These are phyloP conservation scores for Oceanodroma tethys DNA, from an alignment of 2,113 vertebrate genomes.

Conservation along the genomic window DNA sequence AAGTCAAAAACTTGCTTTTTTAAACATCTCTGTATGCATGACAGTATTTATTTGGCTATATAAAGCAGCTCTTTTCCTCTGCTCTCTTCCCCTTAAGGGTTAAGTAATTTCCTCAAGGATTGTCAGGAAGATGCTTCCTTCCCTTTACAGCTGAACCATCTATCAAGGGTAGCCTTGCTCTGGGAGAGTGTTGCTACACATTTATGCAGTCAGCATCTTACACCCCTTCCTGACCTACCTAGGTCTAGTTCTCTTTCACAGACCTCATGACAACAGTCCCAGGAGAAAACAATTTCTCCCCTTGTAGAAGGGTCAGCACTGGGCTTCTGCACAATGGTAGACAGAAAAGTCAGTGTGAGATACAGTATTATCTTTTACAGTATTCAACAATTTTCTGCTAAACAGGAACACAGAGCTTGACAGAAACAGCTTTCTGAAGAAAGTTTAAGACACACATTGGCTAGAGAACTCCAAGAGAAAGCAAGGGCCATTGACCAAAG, in stretches of 20 bases:
- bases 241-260: not conserved
- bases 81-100: not conserved
- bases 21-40: not conserved
- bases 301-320: not conserved
- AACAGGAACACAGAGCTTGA: not conserved
- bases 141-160: not conserved
- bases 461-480: not conserved
- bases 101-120: conserved; percentile 11
- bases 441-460: not conserved
- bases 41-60: not conserved
- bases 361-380: not conserved
- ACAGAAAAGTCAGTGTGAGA: not conserved
- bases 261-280: not conserved
- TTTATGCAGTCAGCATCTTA: not conserved
- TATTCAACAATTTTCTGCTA: not conserved
- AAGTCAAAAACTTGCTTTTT: not conserved
- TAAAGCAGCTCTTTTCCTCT: not conserved
- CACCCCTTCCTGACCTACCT: not conserved
- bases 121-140: conserved; percentile 43
- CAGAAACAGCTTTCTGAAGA: not conserved
- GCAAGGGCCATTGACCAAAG: not conserved
- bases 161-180: not conserved
- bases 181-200: not conserved
- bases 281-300: not conserved
- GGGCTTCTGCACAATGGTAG: not conserved